Evolutionary conservation across 1,140 invertebrate genomes (phyloP).

Genomic region (Hetaerina americana): DNA sequence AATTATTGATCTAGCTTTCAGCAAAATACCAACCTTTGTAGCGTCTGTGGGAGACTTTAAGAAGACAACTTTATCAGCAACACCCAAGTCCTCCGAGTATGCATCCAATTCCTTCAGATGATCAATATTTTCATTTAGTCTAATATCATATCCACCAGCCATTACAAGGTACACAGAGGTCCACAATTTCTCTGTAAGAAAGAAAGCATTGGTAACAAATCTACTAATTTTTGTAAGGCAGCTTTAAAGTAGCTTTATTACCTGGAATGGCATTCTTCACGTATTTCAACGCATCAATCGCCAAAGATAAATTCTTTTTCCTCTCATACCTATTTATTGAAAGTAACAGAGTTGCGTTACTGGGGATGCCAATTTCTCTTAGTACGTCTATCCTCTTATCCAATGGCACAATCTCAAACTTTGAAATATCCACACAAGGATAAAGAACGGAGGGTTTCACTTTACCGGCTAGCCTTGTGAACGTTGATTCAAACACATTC

Average conservation of each 20-base stretch:
- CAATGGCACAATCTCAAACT: conserved; percentile 26
- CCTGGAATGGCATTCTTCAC: too few relatives aligned
- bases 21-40: conserved; percentile 46
- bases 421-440: conserved; percentile 67
- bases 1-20: too few relatives aligned
- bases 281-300: conserved; percentile 58
- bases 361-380: conserved; percentile 24
- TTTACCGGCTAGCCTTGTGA: conserved; percentile 43
- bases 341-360: conserved; percentile 55
- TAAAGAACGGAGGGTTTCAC: conserved; percentile 72
- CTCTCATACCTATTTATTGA: conserved; percentile 96
- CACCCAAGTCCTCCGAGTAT: conserved; percentile 44
- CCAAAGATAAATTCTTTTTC: conserved; percentile 86
- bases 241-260: too few relatives aligned
- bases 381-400: conserved; percentile 32
- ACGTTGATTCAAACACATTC: conserved; percentile 71
- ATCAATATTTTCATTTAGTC: conserved; percentile 79
- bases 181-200: conserved; percentile 38
- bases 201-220: not conserved
- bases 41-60: conserved; percentile 75
- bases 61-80: conserved; percentile 69
- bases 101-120: conserved; percentile 67
- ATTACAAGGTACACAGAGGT: conserved; percentile 71
- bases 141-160: conserved; percentile 91
- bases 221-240: too few relatives aligned